A percentile compares a stretch with the other conserved stretches of the same genome.
These are phyloP conservation scores for Camponotus fellah DNA, from an alignment of 2,888 invertebrate species.

Conservation along the genomic window DNA sequence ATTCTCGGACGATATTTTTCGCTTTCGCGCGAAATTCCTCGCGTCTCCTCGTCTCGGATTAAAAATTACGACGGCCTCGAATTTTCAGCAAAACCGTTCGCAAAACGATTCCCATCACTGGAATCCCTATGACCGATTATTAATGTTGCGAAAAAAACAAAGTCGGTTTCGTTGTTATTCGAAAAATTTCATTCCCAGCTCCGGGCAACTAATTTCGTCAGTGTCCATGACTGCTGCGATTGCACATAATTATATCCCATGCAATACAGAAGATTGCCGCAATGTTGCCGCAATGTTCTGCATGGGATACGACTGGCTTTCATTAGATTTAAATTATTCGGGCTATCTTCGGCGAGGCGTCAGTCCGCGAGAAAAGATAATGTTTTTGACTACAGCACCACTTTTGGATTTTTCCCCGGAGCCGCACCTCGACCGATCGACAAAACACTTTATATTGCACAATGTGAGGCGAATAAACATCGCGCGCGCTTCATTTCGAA, in stretches of 20 bases:
- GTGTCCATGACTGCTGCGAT: slow-evolving; percentile 16
- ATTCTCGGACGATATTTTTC: neutral
- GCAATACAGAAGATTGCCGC: no score
- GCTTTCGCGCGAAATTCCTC: neutral
- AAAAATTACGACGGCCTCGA: neutral
- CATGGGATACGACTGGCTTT: slow-evolving; percentile 27
- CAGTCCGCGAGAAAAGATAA: slow-evolving; percentile 29
- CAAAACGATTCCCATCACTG: slow-evolving; percentile 34
- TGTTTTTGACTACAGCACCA: slow-evolving; percentile 52
- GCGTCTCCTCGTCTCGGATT: neutral
- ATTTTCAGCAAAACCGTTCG: slow-evolving; percentile 39
- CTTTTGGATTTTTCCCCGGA: slow-evolving; percentile 53
- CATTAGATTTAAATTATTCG: slow-evolving; percentile 43
- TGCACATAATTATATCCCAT: slow-evolving; percentile 31
- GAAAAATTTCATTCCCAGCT: slow-evolving; percentile 44
- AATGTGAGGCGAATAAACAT: slow-evolving; percentile 50
- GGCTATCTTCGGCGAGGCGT: slow-evolving; percentile 30
- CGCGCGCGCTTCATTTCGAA: slow-evolving; percentile 31
- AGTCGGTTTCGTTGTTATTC: slow-evolving; percentile 52
- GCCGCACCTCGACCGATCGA: slow-evolving; percentile 46
- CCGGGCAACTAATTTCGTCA: slow-evolving; percentile 41
- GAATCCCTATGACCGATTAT: slow-evolving; percentile 38
- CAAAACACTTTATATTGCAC: slow-evolving; percentile 41
- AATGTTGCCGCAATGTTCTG: no score
- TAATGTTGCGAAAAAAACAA: slow-evolving; percentile 7